Base-by-base conservation (phyloP, 37 sponge, comb jelly and placozoan genomes). In the Aplysina aerophoba region DNA sequence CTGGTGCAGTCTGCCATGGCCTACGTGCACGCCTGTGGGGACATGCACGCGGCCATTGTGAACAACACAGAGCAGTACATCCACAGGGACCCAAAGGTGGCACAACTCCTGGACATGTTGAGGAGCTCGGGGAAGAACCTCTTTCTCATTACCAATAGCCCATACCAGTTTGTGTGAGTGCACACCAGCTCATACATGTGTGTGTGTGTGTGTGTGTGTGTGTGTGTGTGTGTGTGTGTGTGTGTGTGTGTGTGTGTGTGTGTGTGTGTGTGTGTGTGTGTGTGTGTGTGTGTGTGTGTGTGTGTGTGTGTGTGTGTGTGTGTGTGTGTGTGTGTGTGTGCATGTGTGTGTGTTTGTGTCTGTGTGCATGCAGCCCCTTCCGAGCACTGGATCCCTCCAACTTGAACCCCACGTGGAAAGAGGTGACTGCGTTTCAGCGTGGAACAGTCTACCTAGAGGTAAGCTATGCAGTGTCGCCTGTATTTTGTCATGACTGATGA, bases 111-210 rank as follows among this genome's bases (percentile, higher is more conserved):
- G 27, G 56, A 89, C 25, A 66, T 73, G 36, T 81, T 99, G 35
- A 94, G 91, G 55, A 71, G 17, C 55, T 66, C 87, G 54, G 86
- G 89, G 0, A 99, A 99, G 74, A 91, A 95, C 55, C 85, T 93
- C 50, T 96, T 99, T 55, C 85, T 99, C 44, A 80, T 99, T 56
- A 97, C 97, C 27, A 99, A 99, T 85, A 97, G 97, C 73, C 88
- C 85, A 36, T 97, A 82, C 86, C 84, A 77, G 63, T 96, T 93
- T 86, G 85, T 96, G 96, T 96, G 71, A 86, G 96, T 88, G 19
- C 33, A 0, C 12, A 62, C 12, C 27, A 62, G 27, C 11, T 44
- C 8, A 44, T 44, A n/a, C n/a, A n/a, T n/a, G n/a, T n/a, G n/a
- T n/a, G n/a, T n/a, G n/a, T n/a, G n/a, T n/a, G n/a, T n/a, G n/a